Conservation (phyloP, 2,797 vertebrate genomes). For the Sebastes minor region DNA sequence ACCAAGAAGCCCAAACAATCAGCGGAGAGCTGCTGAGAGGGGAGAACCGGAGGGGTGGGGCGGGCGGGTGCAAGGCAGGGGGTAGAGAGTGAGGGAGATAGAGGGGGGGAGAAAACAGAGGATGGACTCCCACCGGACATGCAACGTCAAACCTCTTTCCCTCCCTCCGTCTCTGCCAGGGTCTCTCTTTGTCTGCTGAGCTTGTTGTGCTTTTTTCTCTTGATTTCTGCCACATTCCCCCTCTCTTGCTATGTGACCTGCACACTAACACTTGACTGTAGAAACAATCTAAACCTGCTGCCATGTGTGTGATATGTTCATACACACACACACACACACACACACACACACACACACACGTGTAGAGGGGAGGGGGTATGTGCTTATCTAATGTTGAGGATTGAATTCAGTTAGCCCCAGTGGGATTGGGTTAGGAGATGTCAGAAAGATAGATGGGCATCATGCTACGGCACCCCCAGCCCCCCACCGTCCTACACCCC, state of each 20-base stretch:
- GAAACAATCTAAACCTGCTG: conserved; percentile 71
- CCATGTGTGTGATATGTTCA: conserved; percentile 64
- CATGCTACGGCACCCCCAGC: conserved; percentile 72
- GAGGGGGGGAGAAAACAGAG: conserved; percentile 35
- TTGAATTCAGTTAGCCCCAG: conserved; percentile 87
- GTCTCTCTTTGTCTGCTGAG: conserved; percentile 58
- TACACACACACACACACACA: conserved; percentile 38
- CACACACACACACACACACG: conserved; percentile 49
- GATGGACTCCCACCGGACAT: conserved; percentile 56
- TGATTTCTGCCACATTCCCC: conserved; percentile 62
- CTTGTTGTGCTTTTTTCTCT: conserved; percentile 48
- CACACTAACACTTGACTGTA: conserved; percentile 70
- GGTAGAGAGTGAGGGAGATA: conserved; percentile 5
- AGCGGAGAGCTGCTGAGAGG: conserved; percentile 66
- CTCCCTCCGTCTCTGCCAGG: conserved; percentile 31
- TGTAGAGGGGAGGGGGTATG: conserved; percentile 60
- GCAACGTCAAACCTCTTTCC: conserved; percentile 61
- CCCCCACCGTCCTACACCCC: conserved; percentile 24
- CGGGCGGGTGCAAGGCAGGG: conserved; percentile 21
- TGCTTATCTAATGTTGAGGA: conserved; percentile 88
- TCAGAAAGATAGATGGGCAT: conserved; percentile 89
- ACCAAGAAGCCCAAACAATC: conserved; percentile 75
- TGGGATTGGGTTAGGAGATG: conserved; percentile 88
- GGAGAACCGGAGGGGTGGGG: conserved; percentile 9
- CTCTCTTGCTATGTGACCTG: conserved; percentile 72